Base-by-base conservation (phyloP, 2,888 invertebrate species). In the Athetis lepigone region DNA sequence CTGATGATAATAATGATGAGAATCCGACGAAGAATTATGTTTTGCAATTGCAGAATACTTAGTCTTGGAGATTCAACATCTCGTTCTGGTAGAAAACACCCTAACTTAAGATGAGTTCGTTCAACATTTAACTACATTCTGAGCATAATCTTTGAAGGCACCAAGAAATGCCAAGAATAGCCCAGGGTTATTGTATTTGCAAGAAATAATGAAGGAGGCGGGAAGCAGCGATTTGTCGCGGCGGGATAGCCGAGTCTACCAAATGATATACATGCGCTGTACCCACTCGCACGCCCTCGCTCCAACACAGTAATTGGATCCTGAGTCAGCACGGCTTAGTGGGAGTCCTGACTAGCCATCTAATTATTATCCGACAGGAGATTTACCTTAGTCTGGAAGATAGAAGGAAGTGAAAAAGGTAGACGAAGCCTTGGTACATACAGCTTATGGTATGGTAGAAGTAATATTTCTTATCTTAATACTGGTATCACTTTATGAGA, bases 141-240 rank as follows among this genome's bases (percentile, higher is more conserved):
- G 39, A 39, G 6, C 1, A 36, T 27, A 47, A 18, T 27, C 6
- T 11, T 6, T 2, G 16, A 50, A 37, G n/a, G 8, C 7, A n/a
- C 4, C 7, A 25, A 70, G 79, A 79, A 79, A 77, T 66, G n/a
- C 4, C 7, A 25, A 70, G 79, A 79, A 79, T 79, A 69, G n/a
- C 79, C 79, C 79, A 21, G 51, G 23, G 29, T 56, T 60, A 62
- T 66, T 79, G 66, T 64, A 58, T 73, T 72, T 50, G 64, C 75
- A 75, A 72, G 69, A 62, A 66, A 71, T 66, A 74, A 80, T 75
- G 61, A 64, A 69, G 52, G 52, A 66, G 70, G 74, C 76, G 76
- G 81, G 82, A 82, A 80, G 77, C 63, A 63, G 61, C 66, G 68
- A 78, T 82, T 81, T 79, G 79, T 80, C 76, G 56, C 69, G 60